Percentiles rank a stretch among this genome's conserved stretches.
Evolutionary conservation across 2,888 invertebrate genomes (phyloP).

Genomic region (Heteromyza rotundicornis): DNA sequence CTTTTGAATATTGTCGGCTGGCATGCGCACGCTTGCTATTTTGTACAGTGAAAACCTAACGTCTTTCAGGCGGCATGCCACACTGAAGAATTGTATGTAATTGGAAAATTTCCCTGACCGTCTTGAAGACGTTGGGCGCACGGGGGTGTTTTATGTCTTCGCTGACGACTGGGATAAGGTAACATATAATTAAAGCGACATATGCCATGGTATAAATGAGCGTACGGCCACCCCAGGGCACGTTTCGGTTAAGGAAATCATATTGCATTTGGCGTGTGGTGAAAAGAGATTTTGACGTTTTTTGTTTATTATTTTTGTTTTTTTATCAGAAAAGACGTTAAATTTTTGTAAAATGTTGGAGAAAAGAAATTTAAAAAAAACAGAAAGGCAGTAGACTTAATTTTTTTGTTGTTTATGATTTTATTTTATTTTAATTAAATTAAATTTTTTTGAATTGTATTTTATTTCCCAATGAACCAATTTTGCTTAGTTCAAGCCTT

Average conservation of each 20-base stretch:
- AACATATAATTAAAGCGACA: conserved; percentile 16
- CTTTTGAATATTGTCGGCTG: neutral
- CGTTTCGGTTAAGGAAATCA: neutral
- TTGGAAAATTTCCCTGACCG: conserved; percentile 29
- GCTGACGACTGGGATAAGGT: neutral
- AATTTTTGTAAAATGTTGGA: too few relatives aligned
- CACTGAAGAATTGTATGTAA: too few relatives aligned
- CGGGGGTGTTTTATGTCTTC: conserved; percentile 21
- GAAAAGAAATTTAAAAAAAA: too few relatives aligned
- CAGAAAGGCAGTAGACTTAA: too few relatives aligned
- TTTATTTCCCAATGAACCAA: too few relatives aligned
- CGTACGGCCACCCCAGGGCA: neutral
- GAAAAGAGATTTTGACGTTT: neutral
- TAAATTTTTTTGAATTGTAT: too few relatives aligned
- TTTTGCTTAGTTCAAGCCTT: too few relatives aligned
- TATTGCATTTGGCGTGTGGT: neutral
- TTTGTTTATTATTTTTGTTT: too few relatives aligned
- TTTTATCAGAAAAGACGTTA: neutral
- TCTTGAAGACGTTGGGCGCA: conserved; percentile 29
- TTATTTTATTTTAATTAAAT: too few relatives aligned
- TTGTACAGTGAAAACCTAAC: conserved; percentile 18
- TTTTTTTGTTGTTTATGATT: too few relatives aligned
- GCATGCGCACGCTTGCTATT: conserved; percentile 9
- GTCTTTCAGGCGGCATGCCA: conserved; percentile 13
- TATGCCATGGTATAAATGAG: neutral